Conservation (phyloP, 2,113 vertebrate species). For the Stegastes partitus region DNA sequence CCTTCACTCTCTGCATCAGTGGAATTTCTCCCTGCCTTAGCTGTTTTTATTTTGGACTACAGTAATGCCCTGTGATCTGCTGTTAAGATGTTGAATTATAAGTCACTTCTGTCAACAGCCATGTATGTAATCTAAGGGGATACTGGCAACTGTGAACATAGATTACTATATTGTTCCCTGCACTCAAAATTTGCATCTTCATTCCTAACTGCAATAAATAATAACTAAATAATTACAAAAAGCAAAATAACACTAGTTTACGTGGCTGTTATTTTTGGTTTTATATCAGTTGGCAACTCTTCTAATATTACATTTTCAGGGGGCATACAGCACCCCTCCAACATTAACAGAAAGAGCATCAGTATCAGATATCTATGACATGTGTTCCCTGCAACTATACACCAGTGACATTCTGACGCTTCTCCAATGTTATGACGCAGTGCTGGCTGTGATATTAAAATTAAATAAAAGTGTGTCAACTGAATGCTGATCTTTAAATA, state of each 20-base stretch:
- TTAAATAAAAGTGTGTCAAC: constrained; percentile 36
- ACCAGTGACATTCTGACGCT: constrained; percentile 27
- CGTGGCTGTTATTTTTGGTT: constrained; percentile 22
- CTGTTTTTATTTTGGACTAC: constrained; percentile 32
- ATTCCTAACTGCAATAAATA: no score
- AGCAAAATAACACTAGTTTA: background rate
- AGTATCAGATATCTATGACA: constrained; percentile 26
- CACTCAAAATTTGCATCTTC: no score
- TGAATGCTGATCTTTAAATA: constrained; percentile 20
- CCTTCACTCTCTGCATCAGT: background rate
- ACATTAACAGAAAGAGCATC: constrained; percentile 26
- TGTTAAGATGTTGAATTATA: constrained; percentile 3
- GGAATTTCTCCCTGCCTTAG: background rate
- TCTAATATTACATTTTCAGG: constrained; percentile 11
- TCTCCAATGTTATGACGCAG: constrained; percentile 16
- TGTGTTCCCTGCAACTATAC: constrained; percentile 32
- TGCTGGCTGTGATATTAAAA: constrained; percentile 46
- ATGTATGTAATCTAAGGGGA: background rate
- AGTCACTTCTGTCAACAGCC: background rate
- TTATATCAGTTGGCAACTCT: background rate
- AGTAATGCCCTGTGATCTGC: constrained; percentile 10
- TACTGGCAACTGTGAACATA: background rate
- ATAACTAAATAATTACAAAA: no score
- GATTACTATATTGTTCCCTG: no score
- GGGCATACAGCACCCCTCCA: background rate